Percentiles rank a stretch among this genome's conserved stretches.
Conservation (phyloP, 2,113 vertebrate species). For the Crotophaga sulcirostris region DNA sequence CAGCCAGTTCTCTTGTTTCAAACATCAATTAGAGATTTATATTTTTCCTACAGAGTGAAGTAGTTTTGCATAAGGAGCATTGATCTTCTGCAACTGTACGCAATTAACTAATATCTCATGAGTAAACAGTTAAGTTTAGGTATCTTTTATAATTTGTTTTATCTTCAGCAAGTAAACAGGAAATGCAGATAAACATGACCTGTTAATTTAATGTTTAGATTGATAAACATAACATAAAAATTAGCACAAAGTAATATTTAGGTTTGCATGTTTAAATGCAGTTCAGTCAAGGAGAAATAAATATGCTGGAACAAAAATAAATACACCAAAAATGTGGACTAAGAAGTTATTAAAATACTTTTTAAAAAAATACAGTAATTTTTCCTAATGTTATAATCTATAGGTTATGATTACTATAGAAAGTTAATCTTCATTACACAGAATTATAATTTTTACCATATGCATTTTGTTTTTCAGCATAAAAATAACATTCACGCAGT, state of each 20-base stretch:
- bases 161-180: background rate
- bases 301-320: background rate
- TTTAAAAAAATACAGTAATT: background rate
- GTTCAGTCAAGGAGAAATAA: background rate
- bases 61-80: background rate
- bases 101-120: background rate
- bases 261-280: background rate
- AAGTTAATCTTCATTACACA: background rate
- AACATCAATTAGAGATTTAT: slow-evolving; percentile 6
- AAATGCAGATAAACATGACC: background rate
- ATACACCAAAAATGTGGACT: background rate
- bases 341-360: background rate
- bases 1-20: background rate
- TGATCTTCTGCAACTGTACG: background rate
- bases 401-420: background rate
- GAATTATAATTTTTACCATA: background rate
- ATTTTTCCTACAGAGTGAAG: background rate
- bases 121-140: background rate
- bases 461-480: background rate
- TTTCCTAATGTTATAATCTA: background rate
- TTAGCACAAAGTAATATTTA: background rate
- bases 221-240: background rate
- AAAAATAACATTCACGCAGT: background rate
- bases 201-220: background rate
- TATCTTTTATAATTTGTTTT: background rate